These are phyloP conservation scores for Sander vitreus DNA, from an alignment of 2,113 vertebrate species.

Conservation along the genomic window DNA sequence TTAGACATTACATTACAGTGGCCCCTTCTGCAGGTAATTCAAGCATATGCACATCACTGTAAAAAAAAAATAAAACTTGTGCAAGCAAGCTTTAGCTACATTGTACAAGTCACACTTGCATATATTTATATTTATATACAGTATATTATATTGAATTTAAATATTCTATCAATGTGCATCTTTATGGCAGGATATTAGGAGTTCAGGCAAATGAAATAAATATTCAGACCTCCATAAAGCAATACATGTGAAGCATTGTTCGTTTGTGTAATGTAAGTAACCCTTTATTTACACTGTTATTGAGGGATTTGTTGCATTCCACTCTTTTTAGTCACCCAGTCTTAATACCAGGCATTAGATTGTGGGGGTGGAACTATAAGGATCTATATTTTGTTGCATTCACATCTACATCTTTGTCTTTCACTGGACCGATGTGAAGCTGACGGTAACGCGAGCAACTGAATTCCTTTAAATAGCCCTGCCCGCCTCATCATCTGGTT, in stretches of 20 bases:
- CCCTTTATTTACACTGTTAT: background rate
- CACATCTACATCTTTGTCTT: conserved; percentile 69
- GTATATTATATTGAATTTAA: background rate
- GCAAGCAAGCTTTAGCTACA: conserved; percentile 4
- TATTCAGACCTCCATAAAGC: background rate
- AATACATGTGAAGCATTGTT: background rate
- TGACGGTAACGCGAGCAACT: conserved; percentile 70
- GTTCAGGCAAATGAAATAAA: background rate
- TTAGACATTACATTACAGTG: conserved; percentile 23
- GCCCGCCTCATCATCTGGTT: conserved; percentile 83
- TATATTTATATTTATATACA: background rate
- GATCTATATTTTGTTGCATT: conserved; percentile 45
- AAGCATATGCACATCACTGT: conserved; percentile 18
- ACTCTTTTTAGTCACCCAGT: background rate
- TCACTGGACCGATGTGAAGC: conserved; percentile 70
- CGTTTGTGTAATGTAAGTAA: background rate
- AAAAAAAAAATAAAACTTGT: background rate
- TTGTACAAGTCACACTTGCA: conserved; percentile 9
- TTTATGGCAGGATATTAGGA: background rate
- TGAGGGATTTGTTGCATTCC: background rate
- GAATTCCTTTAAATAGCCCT: conserved; percentile 85
- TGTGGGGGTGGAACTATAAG: background rate
- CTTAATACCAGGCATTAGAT: background rate
- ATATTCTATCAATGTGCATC: background rate
- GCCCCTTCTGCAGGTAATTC: conserved; percentile 46